Base-by-base conservation (phyloP, 2,113 vertebrate genomes). In the Hyaena hyaena region DNA sequence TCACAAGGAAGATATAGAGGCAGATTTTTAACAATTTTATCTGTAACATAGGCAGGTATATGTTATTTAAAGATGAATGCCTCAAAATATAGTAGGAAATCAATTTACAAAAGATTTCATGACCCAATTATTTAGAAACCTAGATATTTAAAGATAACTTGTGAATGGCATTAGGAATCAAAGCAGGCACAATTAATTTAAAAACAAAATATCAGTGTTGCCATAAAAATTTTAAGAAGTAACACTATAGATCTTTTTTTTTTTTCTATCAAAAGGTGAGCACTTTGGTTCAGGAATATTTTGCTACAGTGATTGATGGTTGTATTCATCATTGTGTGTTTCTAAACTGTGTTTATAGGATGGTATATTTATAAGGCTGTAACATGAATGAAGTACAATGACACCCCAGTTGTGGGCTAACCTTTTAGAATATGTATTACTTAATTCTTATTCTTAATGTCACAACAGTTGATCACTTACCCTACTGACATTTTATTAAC, bases 381-480 rank as follows among this genome's bases (percentile, higher is more conserved):
- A 90, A 81, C 84, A n/a, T 86, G 80, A 96, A 81, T 95, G n/a
- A 96, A 96, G 7, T 79, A 83, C 93, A 96, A 90, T 88, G 88
- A 88, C 61, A 95, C 33, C 39, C 68, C 58, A 92, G 43, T 92
- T 95, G 50, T 83, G 33, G 69, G 80, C 83, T 97, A 97, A 96
- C 91, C 96, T 98, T 97, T 97, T 79, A 87, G 81, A 97, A 97
- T 97, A 96, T 96, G 48, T 96, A 97, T 98, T 96, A 97, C 95
- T 96, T 97, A 93, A 97, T 98, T 97, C 83, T 90, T 93, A 92
- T 88, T 96, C 66, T 98, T 98, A 97, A 98, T 96, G 96, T 90
- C 95, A 97, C 87, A 97, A 93, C 39, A 98, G 95, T 97, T 96
- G 92, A 97, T 98, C 93, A 97, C 69, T 97, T 98, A 97, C 48